Evolutionary conservation across 2,797 vertebrate genomes (phyloP), one percentile per base, ranked within the genome.

Genomic region (Lepilemur septentrionalis): DNA sequence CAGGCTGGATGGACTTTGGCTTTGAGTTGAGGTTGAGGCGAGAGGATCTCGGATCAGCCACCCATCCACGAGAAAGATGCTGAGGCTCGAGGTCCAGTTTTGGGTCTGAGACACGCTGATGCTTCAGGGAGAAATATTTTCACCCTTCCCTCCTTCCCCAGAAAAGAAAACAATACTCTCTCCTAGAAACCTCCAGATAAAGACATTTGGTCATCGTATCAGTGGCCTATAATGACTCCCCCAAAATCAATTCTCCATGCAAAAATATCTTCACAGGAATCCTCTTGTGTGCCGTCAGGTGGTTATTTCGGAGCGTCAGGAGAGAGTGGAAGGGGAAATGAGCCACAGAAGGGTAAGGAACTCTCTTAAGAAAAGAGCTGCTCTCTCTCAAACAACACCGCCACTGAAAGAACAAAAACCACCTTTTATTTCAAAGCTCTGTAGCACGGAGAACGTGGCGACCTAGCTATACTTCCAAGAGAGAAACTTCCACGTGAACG

Each of bases 51-150:
- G 23, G 43, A n/a, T 75, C 28, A 59, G 75, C 75, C 48, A 14
- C 30, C 65, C 14, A 20, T 5, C 20, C 43, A 4, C 1, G 32
- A 8, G 38, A 63, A 67, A 82, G 50, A 7, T 30, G n/a, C 23
- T 5, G 15, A 86, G 76, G 41, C n/a, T 38, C 3, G 0, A 69
- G 23, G 32, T 57, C 22, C 18, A 70, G 32, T 50, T 86, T 93
- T 65, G 59, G 63, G 18, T 38, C 63, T 67, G 46, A 92, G 89
- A 72, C n/a, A 6, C 23, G 23, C 30, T 35, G 30, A 32, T 52
- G 72, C 52, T 91, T 95, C 82, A 93, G 43, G 32, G 57, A 80
- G 41, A 93, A 91, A 59, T 65, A 72, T 63, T 84, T 75, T 46
- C 43, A 94, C 17, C 2, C 7, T 89, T 65, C 35, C 25, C 43